Percentiles rank a stretch among this genome's conserved stretches.
These are phyloP conservation scores for Crambe crambe DNA, from an alignment of 37 sponge, comb jelly and placozoan species.

Conservation along the genomic window DNA sequence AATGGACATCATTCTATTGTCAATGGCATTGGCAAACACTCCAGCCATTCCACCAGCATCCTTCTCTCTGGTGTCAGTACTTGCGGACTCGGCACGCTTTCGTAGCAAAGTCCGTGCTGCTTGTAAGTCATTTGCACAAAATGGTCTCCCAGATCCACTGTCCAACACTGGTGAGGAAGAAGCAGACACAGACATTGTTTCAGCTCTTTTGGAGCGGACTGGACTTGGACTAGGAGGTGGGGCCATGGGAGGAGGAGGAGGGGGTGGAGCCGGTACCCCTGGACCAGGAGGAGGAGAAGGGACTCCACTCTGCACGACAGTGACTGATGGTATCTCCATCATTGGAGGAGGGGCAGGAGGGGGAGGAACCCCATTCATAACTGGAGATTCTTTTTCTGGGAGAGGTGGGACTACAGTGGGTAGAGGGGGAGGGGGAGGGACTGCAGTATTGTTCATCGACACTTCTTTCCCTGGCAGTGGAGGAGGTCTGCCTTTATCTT, in stretches of 20 bases:
- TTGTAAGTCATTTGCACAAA: conserved; percentile 21
- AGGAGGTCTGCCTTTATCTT: not conserved
- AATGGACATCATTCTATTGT: conserved; percentile 25
- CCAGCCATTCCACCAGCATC: conserved; percentile 1
- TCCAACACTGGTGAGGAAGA: not conserved
- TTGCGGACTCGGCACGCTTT: not conserved
- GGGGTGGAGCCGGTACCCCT: conserved; percentile 28
- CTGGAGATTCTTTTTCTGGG: not conserved
- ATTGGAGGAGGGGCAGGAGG: not conserved
- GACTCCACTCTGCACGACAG: not conserved
- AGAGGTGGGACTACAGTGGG: not conserved
- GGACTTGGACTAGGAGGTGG: conserved; percentile 11
- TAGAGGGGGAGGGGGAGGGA: conserved; percentile 19
- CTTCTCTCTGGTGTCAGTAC: not conserved
- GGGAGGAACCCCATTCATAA: not conserved
- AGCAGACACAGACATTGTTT: not conserved
- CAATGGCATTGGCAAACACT: conserved; percentile 38
- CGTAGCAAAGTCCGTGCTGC: conserved; percentile 14
- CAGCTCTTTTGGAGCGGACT: not conserved
- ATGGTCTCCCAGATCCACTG: conserved; percentile 24
- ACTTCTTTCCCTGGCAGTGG: not conserved
- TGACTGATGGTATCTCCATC: not conserved
- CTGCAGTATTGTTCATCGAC: no score
- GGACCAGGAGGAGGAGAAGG: conserved; percentile 26
- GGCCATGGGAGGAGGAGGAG: conserved; percentile 22